Evolutionary conservation across 2,888 invertebrate species (phyloP).

Genomic region (Cantharis lateralis): DNA sequence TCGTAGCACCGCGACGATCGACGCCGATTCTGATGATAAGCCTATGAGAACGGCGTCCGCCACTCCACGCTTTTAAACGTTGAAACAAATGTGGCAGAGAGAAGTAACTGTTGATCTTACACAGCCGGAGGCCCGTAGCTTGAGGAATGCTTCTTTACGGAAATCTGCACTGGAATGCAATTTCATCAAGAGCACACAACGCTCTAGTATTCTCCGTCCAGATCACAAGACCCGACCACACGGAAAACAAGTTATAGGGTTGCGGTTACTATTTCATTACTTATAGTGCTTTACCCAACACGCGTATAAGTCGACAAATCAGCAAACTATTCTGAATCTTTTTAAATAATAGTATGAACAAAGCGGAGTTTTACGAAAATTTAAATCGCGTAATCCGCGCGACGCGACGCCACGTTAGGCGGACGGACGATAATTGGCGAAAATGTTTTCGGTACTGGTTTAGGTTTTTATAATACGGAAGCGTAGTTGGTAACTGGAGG

Average conservation of each 20-base stretch:
- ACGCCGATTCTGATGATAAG: conserved; percentile 47
- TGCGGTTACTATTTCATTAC: conserved; percentile 56
- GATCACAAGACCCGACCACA: conserved; percentile 56
- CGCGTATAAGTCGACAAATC: conserved; percentile 20
- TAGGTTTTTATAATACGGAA: background rate
- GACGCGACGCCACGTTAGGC: background rate
- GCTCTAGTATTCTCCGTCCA: conserved; percentile 52
- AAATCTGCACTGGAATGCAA: conserved; percentile 59
- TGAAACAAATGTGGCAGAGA: conserved; percentile 54
- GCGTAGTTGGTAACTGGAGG: conserved; percentile 11
- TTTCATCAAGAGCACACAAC: conserved; percentile 56
- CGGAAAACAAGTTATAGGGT: conserved; percentile 58
- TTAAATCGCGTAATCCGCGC: no score
- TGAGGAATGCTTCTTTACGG: conserved; percentile 53
- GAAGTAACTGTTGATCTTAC: conserved; percentile 56
- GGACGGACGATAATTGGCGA: background rate
- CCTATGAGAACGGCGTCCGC: conserved; percentile 52
- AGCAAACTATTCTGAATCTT: background rate
- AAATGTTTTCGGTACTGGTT: background rate
- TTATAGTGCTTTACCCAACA: conserved; percentile 36
- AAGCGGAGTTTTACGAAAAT: no score
- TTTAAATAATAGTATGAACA: background rate
- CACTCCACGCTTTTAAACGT: conserved; percentile 53
- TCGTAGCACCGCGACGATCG: conserved; percentile 38
- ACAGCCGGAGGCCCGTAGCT: conserved; percentile 43